Evolutionary conservation across 30 jellyfish, hydroid and myxozoan genomes (phyloP).

Genomic region (Aurelia aurita complex sp. Pacific): DNA sequence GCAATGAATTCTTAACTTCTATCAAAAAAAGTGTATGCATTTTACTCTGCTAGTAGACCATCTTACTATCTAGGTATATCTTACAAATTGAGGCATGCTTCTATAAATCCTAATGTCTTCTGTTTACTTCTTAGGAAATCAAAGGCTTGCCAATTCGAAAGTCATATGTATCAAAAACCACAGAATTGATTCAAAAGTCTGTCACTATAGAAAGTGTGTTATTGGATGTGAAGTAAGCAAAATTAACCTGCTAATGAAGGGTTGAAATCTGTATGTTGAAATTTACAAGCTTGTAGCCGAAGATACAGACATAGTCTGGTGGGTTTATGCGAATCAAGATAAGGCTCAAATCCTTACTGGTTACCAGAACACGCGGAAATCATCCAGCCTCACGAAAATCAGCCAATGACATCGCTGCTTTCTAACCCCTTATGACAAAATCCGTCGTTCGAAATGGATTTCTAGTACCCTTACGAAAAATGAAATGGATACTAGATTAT

Average conservation of each 20-base stretch:
- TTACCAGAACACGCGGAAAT: too few species aligned
- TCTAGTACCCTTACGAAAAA: too few species aligned
- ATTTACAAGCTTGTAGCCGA: neutral
- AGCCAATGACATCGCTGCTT: too few species aligned
- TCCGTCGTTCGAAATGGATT: too few species aligned
- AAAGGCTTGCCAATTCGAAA: slow-evolving; percentile 45
- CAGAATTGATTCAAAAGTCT: slow-evolving; percentile 32
- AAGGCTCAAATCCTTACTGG: too few species aligned
- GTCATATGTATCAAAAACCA: slow-evolving; percentile 16
- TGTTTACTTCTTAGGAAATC: slow-evolving; percentile 28
- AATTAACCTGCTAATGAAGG: neutral
- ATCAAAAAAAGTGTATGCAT: too few species aligned
- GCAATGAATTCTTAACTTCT: too few species aligned
- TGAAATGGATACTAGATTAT: too few species aligned
- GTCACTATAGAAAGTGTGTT: slow-evolving; percentile 29
- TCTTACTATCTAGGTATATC: neutral
- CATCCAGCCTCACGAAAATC: too few species aligned
- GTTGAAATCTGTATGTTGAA: neutral
- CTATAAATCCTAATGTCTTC: neutral
- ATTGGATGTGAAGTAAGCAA: slow-evolving; percentile 37
- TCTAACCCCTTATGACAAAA: too few species aligned
- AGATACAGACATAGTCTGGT: neutral
- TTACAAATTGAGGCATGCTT: neutral
- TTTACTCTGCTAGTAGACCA: neutral
- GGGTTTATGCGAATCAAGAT: too few species aligned